Conservation (phyloP, 2,113 vertebrate species). For the Loxodonta africana region DNA sequence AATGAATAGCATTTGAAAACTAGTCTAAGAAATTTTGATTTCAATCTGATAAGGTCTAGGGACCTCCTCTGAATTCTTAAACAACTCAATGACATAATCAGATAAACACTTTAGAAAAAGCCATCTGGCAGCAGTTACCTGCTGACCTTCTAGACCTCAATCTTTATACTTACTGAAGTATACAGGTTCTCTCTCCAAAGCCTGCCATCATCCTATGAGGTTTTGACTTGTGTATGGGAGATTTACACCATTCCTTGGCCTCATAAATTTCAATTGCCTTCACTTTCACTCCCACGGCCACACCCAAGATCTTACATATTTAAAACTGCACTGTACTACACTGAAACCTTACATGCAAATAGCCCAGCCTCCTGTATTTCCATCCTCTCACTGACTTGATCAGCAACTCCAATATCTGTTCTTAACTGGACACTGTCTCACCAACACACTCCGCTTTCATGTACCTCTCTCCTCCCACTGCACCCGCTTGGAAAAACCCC, state of each 20-base stretch:
- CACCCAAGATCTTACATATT: neutral
- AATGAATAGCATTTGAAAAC: conserved; percentile 15
- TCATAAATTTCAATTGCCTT: conserved; percentile 33
- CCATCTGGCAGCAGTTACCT: neutral
- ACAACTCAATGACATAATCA: conserved; percentile 31
- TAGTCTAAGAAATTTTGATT: conserved; percentile 19
- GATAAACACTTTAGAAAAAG: conserved; percentile 39
- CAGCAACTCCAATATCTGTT: neutral
- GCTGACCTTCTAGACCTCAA: neutral
- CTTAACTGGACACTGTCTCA: neutral
- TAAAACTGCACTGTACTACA: neutral
- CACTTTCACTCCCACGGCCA: neutral
- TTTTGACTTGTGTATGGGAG: neutral
- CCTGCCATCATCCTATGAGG: neutral
- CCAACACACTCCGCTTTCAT: neutral
- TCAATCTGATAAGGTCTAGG: conserved; percentile 17
- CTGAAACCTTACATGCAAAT: neutral
- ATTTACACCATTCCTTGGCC: neutral
- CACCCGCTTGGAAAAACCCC: neutral
- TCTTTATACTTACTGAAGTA: neutral
- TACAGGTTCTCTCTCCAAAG: conserved; percentile 29
- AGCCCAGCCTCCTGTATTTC: neutral
- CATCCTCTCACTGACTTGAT: neutral
- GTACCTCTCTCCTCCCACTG: neutral
- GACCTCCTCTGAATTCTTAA: conserved; percentile 33